Evolutionary conservation across 2,888 invertebrate genomes (phyloP).

Genomic region (Sarcophaga carnaria): DNA sequence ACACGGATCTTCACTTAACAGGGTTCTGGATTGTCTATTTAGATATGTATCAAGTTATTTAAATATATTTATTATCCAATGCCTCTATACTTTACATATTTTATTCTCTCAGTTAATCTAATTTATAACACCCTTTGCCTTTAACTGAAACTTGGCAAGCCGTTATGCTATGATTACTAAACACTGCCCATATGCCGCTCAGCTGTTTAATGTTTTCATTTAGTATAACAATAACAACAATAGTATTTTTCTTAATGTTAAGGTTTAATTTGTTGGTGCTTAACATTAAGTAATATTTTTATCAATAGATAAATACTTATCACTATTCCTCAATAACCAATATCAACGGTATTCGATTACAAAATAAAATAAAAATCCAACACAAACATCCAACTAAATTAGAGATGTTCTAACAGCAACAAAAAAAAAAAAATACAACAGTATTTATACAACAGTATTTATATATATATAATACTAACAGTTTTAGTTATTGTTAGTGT

Average conservation of each 20-base stretch:
- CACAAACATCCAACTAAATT: conserved; percentile 8
- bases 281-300: neutral
- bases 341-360: neutral
- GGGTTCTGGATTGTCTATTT: no score
- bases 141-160: conserved; percentile 3
- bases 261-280: neutral
- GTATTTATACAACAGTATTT: no score
- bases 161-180: conserved; percentile 2
- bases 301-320: conserved; percentile 13
- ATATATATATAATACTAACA: no score
- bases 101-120: no score
- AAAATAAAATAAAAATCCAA: conserved; percentile 1
- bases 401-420: neutral
- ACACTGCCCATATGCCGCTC: conserved; percentile 35
- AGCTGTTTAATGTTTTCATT: conserved; percentile 63
- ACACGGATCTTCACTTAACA: no score
- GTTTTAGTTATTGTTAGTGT: neutral
- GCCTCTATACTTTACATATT: no score
- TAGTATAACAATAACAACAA: conserved; percentile 7
- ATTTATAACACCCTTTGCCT: neutral
- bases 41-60: no score
- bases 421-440: neutral
- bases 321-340: conserved; percentile 8
- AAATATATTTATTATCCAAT: no score
- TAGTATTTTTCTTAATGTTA: neutral